Evolutionary conservation across 1,140 invertebrate genomes (phyloP).

Genomic region (Macrobrachium nipponense): DNA sequence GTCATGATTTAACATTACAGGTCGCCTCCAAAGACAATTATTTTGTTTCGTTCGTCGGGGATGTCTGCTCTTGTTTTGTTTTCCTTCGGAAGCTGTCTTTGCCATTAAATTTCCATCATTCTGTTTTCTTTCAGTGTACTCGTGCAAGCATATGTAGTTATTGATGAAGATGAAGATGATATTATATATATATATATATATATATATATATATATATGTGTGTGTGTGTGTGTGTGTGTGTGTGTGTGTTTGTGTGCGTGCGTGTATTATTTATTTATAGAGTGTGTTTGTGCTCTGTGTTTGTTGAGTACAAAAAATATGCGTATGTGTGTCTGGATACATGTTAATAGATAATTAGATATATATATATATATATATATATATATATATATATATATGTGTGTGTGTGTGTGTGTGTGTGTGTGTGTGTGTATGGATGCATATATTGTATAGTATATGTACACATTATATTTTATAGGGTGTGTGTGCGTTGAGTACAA

Average conservation of each 20-base stretch:
- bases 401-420: neutral
- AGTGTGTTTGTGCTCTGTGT: constrained; percentile 22
- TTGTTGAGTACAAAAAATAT: neutral
- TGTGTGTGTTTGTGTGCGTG: constrained; percentile 6
- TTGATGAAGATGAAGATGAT: neutral
- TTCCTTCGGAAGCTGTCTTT: too few species aligned
- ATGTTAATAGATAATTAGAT: neutral
- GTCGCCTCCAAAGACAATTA: too few species aligned
- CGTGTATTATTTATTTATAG: neutral
- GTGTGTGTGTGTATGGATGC: neutral
- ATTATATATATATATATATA: constrained; percentile 6
- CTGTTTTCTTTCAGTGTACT: too few species aligned
- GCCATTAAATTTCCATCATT: neutral
- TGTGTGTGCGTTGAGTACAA: too few species aligned
- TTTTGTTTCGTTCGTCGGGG: too few species aligned
- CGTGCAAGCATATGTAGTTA: too few species aligned
- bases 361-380: neutral
- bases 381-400: neutral
- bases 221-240: constrained; percentile 21
- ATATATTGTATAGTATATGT: too few species aligned
- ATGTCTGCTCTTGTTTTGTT: too few species aligned
- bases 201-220: constrained; percentile 38
- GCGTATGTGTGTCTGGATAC: neutral
- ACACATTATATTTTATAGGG: too few species aligned
- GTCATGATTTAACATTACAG: too few species aligned